Base-by-base conservation (phyloP, 2,113 vertebrate species). In the Macquaria australasica region DNA sequence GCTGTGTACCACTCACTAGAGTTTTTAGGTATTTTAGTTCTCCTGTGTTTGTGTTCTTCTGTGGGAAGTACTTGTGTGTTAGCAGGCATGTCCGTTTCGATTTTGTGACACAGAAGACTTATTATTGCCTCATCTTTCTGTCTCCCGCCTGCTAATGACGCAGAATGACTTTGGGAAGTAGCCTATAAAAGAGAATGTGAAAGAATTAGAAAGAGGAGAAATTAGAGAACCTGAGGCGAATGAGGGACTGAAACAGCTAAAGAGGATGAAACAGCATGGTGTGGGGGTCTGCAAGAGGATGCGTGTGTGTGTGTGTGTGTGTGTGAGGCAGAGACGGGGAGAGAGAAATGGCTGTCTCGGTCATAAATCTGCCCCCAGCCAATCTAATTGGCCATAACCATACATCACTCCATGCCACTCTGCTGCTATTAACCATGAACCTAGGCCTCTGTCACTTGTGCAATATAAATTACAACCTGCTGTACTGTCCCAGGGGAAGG, bases 361-460 rank as follows among this genome's bases (percentile, higher is more conserved):
- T 73, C 80, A 92, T 94, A 93, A 93, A 93, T 93, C 91, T 79
- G 58, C 77, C 79, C 78, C 55, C 73, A 86, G 78, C 45, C 91
- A 71, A 85, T 90, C 76, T 94, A 92, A 91, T 85, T 89, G 91
- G 81, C 84, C 79, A 87, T 92, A 89, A 93, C 79, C 79, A 83
- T 91, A 91, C 45, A 92, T 93, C 91, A 92, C 81, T 88, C 64
- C 48, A 89, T 11, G 5, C 69, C 91, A 88, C 83, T 88, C 51
- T 69, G 77, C 82, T 74, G 76, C 86, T 83, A 89, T 92, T 91
- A 90, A 63, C 86, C 78, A 34, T 88, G 87, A 92, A 91, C 89
- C 84, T 56, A 63, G 59, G 81, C 60, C 84, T 88, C 71, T 64
- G 50, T 86, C 89, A 92, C 81, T 90, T 51, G 41, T 10, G 2